Evolutionary conservation across 2,797 vertebrate genomes (phyloP), one percentile per base, ranked within the genome.

Genomic region (Amblyopsis hoosieri): DNA sequence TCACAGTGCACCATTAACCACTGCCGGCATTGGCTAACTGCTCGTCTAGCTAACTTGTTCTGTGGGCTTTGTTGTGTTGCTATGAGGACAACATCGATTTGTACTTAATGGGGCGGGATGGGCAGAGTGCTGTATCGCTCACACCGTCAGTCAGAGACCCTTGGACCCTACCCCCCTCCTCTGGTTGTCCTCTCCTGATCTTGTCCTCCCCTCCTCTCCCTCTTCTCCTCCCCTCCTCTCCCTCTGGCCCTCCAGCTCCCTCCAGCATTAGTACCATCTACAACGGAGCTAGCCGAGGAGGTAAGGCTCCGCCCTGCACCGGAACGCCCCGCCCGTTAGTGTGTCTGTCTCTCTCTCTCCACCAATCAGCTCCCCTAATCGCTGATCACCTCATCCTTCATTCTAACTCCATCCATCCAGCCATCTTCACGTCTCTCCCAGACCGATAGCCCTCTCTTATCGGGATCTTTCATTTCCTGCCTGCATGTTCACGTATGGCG

Each of bases 241-340:
- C 71, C 70, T 67, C 75, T 78, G 33, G 75, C 64, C 74, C 72
- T 81, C 45, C 76, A 94, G 93, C 93, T 71, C 93, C 93, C 64
- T 94, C 93, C 84, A 93, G 89, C 82, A 83, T 92, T 86, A 93
- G 90, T 78, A 91, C 91, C 80, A 84, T 93, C 89, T 94, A 93
- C 91, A 94, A 92, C 42, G 91, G 93, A 61, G 85, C 90, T 3
- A 89, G 84, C 80, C 87, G 92, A 93, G 93, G 93, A 94, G 93
- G 93, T 94, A 93, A 92, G 91, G 53, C 70, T 64, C 48, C 45
- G 37, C 50, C 69, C 55, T 65, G 2, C 1, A 71, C 54, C 64
- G 8, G 63, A 66, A 31, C 61, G 51, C 54, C 66, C 14, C 29
- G 1, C 61, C 10, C 10, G 29, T 62, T 29, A 29, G 46, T 48